Conservation (phyloP, 2,888 invertebrate genomes). For the Tanypteryx hageni region DNA sequence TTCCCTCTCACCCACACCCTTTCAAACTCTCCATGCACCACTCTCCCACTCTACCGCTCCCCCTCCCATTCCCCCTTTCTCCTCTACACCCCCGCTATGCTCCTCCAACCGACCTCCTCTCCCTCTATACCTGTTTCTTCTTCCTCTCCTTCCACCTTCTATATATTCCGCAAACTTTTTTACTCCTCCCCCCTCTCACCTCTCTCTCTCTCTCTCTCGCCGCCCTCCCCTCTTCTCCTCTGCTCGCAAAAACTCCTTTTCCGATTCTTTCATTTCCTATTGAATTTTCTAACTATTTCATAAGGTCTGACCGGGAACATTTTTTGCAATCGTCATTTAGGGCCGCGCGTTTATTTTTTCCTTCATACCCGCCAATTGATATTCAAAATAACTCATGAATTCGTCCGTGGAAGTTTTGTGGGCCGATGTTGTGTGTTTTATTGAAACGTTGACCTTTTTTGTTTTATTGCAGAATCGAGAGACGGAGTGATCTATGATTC, state of each 20-base stretch:
- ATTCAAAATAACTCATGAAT: conserved; percentile 30
- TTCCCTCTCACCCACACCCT: neutral
- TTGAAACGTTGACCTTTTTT: neutral
- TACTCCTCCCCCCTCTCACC: no score
- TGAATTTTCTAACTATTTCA: conserved; percentile 32
- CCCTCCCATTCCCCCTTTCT: neutral
- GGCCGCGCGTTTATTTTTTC: neutral
- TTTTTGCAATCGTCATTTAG: conserved; percentile 23
- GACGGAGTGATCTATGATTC: conserved; percentile 16
- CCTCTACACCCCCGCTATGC: neutral
- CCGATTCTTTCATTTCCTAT: conserved; percentile 35
- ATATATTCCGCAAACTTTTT: conserved; percentile 1
- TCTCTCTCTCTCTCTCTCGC: neutral
- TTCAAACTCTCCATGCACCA: no score
- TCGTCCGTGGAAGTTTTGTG: neutral
- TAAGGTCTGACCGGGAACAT: neutral
- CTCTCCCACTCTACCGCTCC: neutral
- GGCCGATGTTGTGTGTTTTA: neutral
- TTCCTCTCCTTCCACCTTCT: neutral
- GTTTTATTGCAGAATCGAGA: neutral
- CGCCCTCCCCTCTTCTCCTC: no score
- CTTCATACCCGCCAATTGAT: neutral
- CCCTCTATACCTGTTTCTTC: neutral
- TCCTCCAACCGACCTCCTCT: neutral
- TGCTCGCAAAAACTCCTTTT: neutral